Conservation (phyloP, 2,797 vertebrate species). For the Margarornis squamiger region DNA sequence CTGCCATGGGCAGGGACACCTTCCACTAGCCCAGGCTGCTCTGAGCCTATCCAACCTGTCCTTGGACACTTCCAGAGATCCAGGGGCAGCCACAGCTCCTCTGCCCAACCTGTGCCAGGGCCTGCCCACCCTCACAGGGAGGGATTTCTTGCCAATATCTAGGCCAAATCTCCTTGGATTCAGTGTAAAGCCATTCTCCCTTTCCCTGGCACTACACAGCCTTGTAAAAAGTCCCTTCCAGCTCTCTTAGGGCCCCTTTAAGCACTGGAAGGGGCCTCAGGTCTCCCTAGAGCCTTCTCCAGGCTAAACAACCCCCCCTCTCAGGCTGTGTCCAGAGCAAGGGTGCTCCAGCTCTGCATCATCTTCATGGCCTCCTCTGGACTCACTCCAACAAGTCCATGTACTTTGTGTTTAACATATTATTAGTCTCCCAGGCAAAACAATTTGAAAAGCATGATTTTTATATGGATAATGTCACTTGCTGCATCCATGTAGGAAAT, state of each 20-base stretch:
- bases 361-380: not conserved
- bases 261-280: not conserved
- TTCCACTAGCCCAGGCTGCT: fast-evolving
- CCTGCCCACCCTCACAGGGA: fast-evolving
- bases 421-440: not conserved
- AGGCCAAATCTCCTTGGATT: not conserved
- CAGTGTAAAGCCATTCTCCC: not conserved
- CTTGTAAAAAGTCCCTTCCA: not conserved
- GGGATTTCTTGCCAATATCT: not conserved
- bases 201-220: not conserved
- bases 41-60: fast-evolving
- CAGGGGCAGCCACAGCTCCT: not conserved
- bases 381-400: not conserved
- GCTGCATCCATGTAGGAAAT: not conserved
- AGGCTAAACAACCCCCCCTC: not conserved
- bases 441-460: not conserved
- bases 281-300: not conserved
- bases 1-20: not conserved
- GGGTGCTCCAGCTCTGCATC: not conserved
- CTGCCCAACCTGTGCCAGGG: not conserved
- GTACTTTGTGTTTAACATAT: not conserved
- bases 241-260: not conserved
- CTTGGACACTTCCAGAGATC: fast-evolving
- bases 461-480: not conserved
- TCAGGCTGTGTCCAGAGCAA: not conserved